Base-by-base conservation (phyloP, 2,888 invertebrate species). In the Drosophila stalkeri region DNA sequence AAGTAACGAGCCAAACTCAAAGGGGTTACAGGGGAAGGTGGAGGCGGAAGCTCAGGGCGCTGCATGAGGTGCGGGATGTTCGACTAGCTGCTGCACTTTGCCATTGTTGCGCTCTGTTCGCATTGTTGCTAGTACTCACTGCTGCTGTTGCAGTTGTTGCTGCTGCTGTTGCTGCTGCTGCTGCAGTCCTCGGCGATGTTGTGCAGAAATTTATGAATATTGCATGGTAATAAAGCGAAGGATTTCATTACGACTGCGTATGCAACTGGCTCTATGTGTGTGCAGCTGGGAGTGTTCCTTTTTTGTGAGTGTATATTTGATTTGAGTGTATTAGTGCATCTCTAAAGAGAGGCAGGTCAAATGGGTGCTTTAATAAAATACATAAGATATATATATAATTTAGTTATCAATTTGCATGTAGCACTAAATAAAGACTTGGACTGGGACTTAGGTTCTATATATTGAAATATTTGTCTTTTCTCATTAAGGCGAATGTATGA, bases 121-220 rank as follows among this genome's bases (percentile, higher is more conserved):
- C 77, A 75, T 78, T 75, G 79, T 73, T 79, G 74, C 66, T 78
- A 63, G 52, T 64, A 11, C 49, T 51, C 41, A 41, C 37, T 55
- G 31, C 54, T 39, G 59, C 43, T 18, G 49, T 14, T 68, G 57
- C 44, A 52, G 41, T 39, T 62, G 43, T 46, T 64, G 51, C 18
- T 51, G 63, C 43, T 41, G 20, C n/a, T 60, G 63, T 37, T 72
- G 78, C 43, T 37, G 44, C n/a, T 73, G 72, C 43, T 79, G 81
- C 71, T 78, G 77, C 72, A 81, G 67, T 78, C 71, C 87, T 72
- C 81, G 68, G 56, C 68, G 70, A 75, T 81, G 81, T 82, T 81
- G 81, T 77, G 75, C 71, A 82, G 70, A 83, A 89, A 89, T 89
- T 90, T 90, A 89, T 89, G 88, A 90, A 86, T 86, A 90, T 89